These are phyloP conservation scores for Scytalopus superciliaris DNA, from an alignment of 2,113 vertebrate species.

Conservation along the genomic window DNA sequence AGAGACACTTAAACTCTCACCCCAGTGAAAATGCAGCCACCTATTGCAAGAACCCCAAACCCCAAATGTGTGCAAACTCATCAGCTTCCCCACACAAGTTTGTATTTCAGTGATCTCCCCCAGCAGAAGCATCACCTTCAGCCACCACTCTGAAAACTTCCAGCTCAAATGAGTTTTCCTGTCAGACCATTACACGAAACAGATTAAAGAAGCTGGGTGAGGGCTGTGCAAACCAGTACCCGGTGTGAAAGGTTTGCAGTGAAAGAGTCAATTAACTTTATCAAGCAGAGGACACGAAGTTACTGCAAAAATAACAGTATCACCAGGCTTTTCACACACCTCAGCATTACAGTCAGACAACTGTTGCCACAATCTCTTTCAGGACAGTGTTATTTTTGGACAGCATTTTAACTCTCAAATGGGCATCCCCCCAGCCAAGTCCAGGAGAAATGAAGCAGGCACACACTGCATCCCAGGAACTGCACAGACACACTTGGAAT, in stretches of 20 bases:
- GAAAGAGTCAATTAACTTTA: background rate
- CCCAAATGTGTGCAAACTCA: background rate
- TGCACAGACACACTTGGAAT: background rate
- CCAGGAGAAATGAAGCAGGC: background rate
- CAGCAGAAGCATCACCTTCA: background rate
- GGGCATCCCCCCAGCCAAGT: background rate
- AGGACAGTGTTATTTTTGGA: background rate
- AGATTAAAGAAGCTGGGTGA: background rate
- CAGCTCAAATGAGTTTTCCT: background rate
- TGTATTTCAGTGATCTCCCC: background rate
- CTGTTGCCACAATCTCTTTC: background rate
- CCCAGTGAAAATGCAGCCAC: background rate
- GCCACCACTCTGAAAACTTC: background rate
- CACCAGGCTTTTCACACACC: background rate
- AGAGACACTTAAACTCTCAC: background rate
- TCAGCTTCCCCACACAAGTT: background rate
- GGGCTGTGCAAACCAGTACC: background rate
- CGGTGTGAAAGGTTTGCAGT: background rate
- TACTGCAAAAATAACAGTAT: background rate
- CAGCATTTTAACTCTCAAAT: background rate
- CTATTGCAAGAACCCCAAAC: background rate
- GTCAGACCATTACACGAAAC: background rate
- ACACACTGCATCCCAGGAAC: background rate
- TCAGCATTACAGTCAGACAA: background rate
- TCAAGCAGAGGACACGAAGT: background rate